These are phyloP conservation scores for Crotalus helleri DNA, from an alignment of 2,113 vertebrate genomes.

Conservation along the genomic window DNA sequence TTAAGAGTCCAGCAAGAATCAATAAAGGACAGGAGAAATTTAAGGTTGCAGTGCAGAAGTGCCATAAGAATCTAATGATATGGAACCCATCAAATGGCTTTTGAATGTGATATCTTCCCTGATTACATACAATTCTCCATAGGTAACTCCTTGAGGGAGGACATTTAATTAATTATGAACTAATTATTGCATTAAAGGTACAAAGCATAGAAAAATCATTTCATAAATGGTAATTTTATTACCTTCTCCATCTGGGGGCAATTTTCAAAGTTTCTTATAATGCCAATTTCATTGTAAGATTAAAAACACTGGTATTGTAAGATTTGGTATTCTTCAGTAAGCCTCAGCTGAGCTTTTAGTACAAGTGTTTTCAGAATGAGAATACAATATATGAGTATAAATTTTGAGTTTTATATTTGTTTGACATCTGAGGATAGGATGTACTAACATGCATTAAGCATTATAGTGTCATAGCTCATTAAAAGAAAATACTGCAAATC, in stretches of 20 bases:
- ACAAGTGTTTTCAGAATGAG: not conserved
- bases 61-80: not conserved
- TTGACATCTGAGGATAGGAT: not conserved
- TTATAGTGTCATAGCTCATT: not conserved
- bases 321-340: not conserved
- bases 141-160: not conserved
- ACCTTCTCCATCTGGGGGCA: not conserved
- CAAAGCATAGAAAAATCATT: not conserved
- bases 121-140: not conserved
- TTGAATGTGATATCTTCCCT: not conserved
- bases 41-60: not conserved
- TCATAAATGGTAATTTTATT: not conserved
- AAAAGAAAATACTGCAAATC: not conserved
- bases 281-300: not conserved
- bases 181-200: not conserved
- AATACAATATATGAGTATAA: not conserved
- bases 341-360: not conserved
- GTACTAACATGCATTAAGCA: not conserved
- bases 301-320: not conserved
- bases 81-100: not conserved
- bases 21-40: not conserved
- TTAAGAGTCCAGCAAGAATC: not conserved
- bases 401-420: not conserved
- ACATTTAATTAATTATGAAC: not conserved
- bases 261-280: not conserved